phyloP scores from a whole-genome alignment of 53 echinoderm and acorn worm species.

The Holothuria leucospilota region DNA sequence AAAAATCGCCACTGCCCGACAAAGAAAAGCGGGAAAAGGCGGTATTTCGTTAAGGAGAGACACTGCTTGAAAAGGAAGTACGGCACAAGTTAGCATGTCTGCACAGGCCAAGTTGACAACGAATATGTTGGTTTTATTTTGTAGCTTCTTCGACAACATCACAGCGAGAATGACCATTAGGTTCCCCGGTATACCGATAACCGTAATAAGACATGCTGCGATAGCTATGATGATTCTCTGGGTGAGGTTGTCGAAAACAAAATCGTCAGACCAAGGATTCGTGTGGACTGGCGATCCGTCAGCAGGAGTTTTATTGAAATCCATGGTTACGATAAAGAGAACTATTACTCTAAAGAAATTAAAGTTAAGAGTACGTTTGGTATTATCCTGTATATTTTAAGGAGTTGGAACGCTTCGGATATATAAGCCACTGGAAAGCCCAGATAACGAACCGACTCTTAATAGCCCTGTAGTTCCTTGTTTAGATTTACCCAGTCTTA shows the following conservation, averaged over 20 bases:
- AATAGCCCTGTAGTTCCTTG: too few relatives aligned
- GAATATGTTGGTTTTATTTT: conserved; percentile 91
- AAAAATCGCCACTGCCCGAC: conserved; percentile 56
- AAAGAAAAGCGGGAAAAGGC: conserved; percentile 42
- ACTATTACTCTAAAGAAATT: too few relatives aligned
- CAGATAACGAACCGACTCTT: too few relatives aligned
- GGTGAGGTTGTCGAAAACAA: neutral
- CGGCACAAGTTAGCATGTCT: conserved; percentile 77
- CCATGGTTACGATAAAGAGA: too few relatives aligned
- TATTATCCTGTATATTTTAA: too few relatives aligned
- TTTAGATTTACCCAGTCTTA: too few relatives aligned
- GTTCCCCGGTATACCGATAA: conserved; percentile 80
- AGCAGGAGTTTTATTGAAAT: too few relatives aligned
- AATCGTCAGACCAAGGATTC: too few relatives aligned
- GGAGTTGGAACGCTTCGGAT: too few relatives aligned
- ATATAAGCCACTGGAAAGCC: too few relatives aligned
- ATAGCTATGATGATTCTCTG: conserved; percentile 55
- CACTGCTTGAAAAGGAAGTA: conserved; percentile 76
- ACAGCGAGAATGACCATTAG: conserved; percentile 80
- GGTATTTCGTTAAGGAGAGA: conserved; percentile 46
- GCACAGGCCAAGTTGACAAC: conserved; percentile 87
- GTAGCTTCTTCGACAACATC: conserved; percentile 69
- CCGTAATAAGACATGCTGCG: conserved; percentile 33
- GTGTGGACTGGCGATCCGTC: too few relatives aligned
- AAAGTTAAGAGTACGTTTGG: too few relatives aligned